Conservation (phyloP, 2,888 invertebrate species). For the Ceriagrion tenellum region DNA sequence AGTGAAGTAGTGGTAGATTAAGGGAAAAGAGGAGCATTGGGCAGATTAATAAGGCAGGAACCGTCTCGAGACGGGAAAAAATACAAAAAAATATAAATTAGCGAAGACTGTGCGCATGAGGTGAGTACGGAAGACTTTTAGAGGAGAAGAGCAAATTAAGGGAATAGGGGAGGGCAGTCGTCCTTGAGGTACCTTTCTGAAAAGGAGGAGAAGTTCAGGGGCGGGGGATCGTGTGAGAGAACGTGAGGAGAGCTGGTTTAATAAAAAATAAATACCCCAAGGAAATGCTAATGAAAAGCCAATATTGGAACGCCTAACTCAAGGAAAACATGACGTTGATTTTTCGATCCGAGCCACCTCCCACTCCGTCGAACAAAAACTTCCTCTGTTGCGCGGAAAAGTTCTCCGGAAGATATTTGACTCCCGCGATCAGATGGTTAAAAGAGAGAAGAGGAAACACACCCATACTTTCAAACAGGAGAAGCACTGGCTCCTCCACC, state of each 20-base stretch:
- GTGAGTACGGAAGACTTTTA: neutral
- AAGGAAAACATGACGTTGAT: conserved; percentile 57
- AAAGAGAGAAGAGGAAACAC: neutral
- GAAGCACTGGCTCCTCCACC: too few relatives aligned
- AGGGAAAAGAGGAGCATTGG: neutral
- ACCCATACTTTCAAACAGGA: neutral
- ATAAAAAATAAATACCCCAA: conserved; percentile 50
- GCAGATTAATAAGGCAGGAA: neutral
- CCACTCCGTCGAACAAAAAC: neutral
- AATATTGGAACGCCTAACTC: conserved; percentile 62
- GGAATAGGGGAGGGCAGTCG: neutral
- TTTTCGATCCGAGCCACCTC: conserved; percentile 31
- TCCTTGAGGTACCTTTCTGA: neutral
- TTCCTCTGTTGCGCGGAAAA: neutral
- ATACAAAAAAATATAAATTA: neutral
- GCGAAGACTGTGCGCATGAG: neutral
- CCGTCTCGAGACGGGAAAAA: conserved; percentile 4
- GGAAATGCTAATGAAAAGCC: conserved; percentile 65
- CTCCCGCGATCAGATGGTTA: neutral
- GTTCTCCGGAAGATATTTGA: conserved; percentile 21
- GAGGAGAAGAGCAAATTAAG: neutral
- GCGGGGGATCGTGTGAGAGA: neutral
- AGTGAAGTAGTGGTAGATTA: neutral
- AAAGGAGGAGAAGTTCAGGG: neutral
- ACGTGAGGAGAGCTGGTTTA: neutral